These are phyloP conservation scores for Arremon aurantiirostris DNA, from an alignment of 2,797 vertebrate genomes.

Conservation along the genomic window DNA sequence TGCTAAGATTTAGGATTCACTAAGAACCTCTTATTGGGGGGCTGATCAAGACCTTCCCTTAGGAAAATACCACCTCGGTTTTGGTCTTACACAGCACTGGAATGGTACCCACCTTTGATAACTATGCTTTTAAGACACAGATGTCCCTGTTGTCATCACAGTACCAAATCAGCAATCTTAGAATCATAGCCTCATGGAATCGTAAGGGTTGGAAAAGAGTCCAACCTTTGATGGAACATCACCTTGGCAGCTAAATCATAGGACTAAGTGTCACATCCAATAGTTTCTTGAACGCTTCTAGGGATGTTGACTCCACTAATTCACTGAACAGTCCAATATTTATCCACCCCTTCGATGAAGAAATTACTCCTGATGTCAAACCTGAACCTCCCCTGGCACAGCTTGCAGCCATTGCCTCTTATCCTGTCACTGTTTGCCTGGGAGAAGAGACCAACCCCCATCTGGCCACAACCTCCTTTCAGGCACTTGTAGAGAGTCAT, in stretches of 20 bases:
- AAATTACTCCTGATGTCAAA: background rate
- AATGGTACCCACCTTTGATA: background rate
- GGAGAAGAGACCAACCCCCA: background rate
- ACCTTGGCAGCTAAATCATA: background rate
- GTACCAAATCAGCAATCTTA: background rate
- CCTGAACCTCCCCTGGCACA: background rate
- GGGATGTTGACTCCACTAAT: background rate
- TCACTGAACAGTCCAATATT: background rate
- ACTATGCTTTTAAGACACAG: background rate
- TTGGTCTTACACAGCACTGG: background rate
- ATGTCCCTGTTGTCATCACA: background rate
- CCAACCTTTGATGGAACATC: background rate
- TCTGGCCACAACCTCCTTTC: background rate
- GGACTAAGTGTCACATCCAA: background rate
- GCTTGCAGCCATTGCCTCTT: background rate
- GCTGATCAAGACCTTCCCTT: background rate
- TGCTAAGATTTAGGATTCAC: background rate
- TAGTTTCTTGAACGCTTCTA: background rate
- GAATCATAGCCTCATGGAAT: background rate
- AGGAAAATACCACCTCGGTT: background rate
- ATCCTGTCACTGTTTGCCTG: background rate
- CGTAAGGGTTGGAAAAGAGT: background rate
- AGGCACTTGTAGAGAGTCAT: background rate
- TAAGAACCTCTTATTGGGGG: background rate
- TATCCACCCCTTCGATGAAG: background rate